These are phyloP conservation scores for Nephrotoma guestfalica DNA, from an alignment of 2,888 invertebrate species.

Conservation along the genomic window DNA sequence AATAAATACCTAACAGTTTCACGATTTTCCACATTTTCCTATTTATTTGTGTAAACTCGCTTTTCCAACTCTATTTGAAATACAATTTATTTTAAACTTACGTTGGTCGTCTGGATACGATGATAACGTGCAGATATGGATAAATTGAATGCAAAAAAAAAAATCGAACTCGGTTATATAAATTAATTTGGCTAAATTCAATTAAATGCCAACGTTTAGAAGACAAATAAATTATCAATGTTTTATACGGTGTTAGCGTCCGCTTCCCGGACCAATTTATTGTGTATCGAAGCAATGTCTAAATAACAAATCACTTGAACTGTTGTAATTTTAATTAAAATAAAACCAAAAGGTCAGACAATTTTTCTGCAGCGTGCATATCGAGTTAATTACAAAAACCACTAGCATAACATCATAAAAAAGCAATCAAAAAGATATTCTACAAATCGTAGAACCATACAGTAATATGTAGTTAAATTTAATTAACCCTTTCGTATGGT, in stretches of 20 bases:
- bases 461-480: background rate
- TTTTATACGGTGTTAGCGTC: background rate
- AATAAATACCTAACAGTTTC: background rate
- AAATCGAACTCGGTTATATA: background rate
- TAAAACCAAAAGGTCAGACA: background rate
- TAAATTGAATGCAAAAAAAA: background rate
- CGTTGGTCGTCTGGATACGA: background rate
- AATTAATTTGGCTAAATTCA: background rate
- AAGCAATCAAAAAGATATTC: background rate
- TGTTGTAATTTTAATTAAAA: background rate
- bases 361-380: background rate
- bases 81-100: background rate
- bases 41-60: background rate
- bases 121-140: background rate
- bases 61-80: background rate
- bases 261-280: background rate
- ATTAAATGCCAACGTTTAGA: background rate
- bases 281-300: background rate
- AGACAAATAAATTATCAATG: background rate
- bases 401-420: background rate
- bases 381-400: background rate
- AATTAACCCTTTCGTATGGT: background rate
- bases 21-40: background rate
- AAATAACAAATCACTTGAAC: background rate
- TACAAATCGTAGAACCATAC: background rate